phyloP scores from a whole-genome alignment of 2,888 invertebrate species.

The Melanostoma mellinum region DNA sequence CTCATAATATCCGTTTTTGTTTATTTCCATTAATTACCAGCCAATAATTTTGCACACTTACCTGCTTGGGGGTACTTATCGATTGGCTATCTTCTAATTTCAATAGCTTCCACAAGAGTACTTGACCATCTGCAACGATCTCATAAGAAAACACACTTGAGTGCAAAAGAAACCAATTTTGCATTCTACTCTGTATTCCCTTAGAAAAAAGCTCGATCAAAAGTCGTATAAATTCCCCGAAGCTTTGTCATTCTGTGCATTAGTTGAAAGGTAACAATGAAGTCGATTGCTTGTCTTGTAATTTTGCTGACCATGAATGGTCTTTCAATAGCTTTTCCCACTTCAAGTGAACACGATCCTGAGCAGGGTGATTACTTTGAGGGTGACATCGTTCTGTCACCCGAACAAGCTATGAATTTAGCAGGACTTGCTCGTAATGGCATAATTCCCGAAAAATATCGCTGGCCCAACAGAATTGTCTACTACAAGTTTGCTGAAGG shows the following conservation, averaged over 20 bases:
- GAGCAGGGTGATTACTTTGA: slow-evolving; percentile 88
- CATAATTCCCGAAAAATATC: slow-evolving; percentile 81
- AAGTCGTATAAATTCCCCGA: not conserved
- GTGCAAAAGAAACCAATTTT: not conserved
- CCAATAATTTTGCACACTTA: not conserved
- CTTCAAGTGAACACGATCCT: slow-evolving; percentile 83
- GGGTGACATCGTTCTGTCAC: slow-evolving; percentile 88
- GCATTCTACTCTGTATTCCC: not conserved
- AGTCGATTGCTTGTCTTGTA: not conserved
- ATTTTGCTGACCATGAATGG: slow-evolving; percentile 3
- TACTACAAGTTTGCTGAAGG: slow-evolving; percentile 84
- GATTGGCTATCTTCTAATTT: not conserved
- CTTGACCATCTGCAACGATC: slow-evolving; percentile 13
- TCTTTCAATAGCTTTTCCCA: slow-evolving; percentile 26
- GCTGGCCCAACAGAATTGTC: slow-evolving; percentile 87
- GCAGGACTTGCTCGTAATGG: slow-evolving; percentile 83
- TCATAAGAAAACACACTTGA: not conserved
- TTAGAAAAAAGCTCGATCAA: slow-evolving; percentile 3
- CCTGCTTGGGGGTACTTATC: not conserved
- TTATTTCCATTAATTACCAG: not conserved
- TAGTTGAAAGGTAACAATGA: slow-evolving; percentile 30
- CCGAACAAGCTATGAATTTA: slow-evolving; percentile 64
- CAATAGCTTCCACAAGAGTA: not conserved
- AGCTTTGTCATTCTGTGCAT: not conserved
- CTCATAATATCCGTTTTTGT: not conserved